phyloP scores from a whole-genome alignment of 2,797 vertebrate genomes.

The Chanos chanos region DNA sequence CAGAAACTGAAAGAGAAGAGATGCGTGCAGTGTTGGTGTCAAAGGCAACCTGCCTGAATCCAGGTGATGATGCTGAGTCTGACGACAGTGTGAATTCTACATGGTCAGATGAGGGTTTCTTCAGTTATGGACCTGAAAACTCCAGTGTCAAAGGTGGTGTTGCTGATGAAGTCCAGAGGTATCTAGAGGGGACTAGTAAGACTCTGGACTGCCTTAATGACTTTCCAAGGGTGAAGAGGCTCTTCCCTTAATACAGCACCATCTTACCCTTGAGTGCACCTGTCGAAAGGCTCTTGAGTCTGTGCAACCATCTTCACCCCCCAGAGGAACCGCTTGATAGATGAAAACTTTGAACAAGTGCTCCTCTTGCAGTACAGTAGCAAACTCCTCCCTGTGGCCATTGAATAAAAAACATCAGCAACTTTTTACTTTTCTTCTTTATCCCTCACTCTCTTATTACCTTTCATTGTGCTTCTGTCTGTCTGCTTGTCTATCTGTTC shows the following conservation, averaged over 20 bases:
- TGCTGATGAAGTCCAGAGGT: constrained; percentile 65
- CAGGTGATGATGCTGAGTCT: constrained; percentile 18
- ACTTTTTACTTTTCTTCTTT: too few species aligned
- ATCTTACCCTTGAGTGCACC: constrained; percentile 68
- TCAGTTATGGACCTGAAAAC: constrained; percentile 65
- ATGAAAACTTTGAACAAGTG: constrained; percentile 70
- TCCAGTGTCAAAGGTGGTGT: constrained; percentile 49
- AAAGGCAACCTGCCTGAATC: constrained; percentile 61
- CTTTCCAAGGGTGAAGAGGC: constrained; percentile 67
- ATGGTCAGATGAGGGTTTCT: constrained; percentile 68
- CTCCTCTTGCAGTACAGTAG: constrained; percentile 71
- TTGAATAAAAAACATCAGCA: too few species aligned
- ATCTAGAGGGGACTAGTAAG: constrained; percentile 68
- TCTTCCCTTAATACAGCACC: constrained; percentile 73
- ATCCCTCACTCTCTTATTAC: too few species aligned
- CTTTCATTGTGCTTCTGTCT: too few species aligned
- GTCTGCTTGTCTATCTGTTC: too few species aligned
- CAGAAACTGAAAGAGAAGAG: constrained; percentile 65
- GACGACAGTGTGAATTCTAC: constrained; percentile 53
- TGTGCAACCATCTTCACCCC: constrained; percentile 64
- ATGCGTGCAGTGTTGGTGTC: constrained; percentile 62
- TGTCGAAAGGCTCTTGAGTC: constrained; percentile 68
- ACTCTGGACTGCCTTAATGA: constrained; percentile 69
- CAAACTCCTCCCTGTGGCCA: constrained; percentile 28
- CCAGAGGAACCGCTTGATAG: constrained; percentile 64